Evolutionary conservation across 2,113 vertebrate genomes (phyloP), one percentile per base, ranked within the genome.

Genomic region (Stigmatopora argus): DNA sequence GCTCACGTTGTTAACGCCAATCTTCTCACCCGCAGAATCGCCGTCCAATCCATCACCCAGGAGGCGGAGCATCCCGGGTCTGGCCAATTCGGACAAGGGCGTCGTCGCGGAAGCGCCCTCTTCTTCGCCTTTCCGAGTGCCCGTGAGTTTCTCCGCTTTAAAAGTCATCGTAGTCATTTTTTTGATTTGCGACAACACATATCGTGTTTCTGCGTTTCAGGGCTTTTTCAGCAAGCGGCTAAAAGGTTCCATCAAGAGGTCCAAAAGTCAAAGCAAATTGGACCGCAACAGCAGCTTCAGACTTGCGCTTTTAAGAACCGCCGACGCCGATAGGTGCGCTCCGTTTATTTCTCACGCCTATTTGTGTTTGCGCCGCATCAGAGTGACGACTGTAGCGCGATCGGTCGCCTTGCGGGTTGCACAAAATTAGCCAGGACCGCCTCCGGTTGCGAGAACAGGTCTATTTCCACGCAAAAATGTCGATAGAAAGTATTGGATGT

Each of bases 191-290:
- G 7, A 4, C 1, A 38, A 5, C 35, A 38, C 4, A 38, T 38
- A 38, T 38, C 4, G 35, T 38, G 26, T 31, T 10, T 26, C 31
- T 45, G 1, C 71, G 44, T 7, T 83, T 70, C 73, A 98, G 97
- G 94, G 94, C 4, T 98, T 99, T 83, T 96, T 99, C 90, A 97
- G 95, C 73, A 98, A 96, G 82, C 94, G 96, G 53, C 92, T 98
- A 60, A 98, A 97, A 89, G 94, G 96, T 12, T 98, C 97, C 75
- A 96, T 99, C 87, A 98, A 98, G 87, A 93, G 97, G 78, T 97
- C 94, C 3, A 98, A 96, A 90, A 99, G 96, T 78, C 96, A 98
- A 38, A 96, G 94, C 48, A 99, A 98, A 65, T 87, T 98, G 85
- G 96, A 99, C 86, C 88, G 96, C 62, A 96, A 94, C 75, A 92